Evolutionary conservation across 1,140 invertebrate genomes (phyloP), one percentile per base, ranked within the genome.

Genomic region (Drosophila rufa): DNA sequence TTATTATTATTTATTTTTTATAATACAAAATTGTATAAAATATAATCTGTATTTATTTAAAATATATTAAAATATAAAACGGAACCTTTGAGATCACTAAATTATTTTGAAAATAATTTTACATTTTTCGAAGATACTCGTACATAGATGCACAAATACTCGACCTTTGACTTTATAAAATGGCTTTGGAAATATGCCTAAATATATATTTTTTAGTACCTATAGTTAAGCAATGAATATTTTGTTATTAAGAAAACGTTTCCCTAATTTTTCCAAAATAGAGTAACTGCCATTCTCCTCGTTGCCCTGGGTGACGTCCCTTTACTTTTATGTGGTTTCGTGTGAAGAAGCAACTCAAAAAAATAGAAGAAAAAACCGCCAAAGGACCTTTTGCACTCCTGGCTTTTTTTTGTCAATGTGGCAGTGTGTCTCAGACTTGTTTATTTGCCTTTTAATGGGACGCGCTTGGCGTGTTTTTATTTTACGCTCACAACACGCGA

Each of bases 401-500:
- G 40, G n/a, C 45, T 33, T 42, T 36, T 22, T 75, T 59, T 57
- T 59, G 69, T 46, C 66, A 50, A 59, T 43, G 36, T 71, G 43
- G 33, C 67, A 56, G 50, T 45, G 36, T 60, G 64, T 65, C 65
- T 58, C 38, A 30, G 22, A 58, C 61, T 80, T 83, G 70, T 80
- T 80, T 76, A 75, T 84, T 85, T 84, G 62, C 14, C 38, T 78
- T 81, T 83, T 89, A 77, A 78, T 78, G 76, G 75, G 45, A 27
- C 56, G 53, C 74, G 62, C 80, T 76, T 64, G 66, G 53, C 46
- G 55, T 73, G 67, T 51, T 42, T 73, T 70, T 70, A 83, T 71
- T 81, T 76, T 74, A 77, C 46, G 70, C 75, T 48, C 56, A 62
- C 45, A 75, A 79, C 85, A 90, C 64, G 85, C 67, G 66, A 38